Evolutionary conservation across 2,113 vertebrate genomes (phyloP).

Genomic region (Brachypteracias leptosomus): DNA sequence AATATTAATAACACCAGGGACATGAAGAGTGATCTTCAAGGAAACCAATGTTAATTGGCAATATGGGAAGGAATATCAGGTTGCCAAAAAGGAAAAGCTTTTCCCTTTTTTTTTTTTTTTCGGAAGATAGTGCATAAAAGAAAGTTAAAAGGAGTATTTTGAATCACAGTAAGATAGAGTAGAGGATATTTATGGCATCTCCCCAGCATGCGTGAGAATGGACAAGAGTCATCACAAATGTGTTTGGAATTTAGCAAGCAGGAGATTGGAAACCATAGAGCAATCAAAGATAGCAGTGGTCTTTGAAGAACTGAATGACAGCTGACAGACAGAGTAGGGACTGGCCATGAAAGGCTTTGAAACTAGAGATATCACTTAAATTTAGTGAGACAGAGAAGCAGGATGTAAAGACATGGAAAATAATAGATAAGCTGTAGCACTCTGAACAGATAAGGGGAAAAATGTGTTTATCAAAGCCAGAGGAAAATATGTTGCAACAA

Average conservation of each 20-base stretch:
- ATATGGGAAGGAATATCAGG: background rate
- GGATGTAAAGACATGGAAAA: background rate
- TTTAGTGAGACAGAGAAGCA: background rate
- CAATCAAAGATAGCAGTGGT: background rate
- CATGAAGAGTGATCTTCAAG: background rate
- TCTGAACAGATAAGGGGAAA: background rate
- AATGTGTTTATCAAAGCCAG: background rate
- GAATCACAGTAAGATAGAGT: background rate
- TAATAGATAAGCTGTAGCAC: background rate
- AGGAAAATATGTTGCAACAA: background rate
- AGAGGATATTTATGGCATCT: background rate
- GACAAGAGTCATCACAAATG: background rate
- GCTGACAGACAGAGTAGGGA: background rate
- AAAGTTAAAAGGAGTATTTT: background rate
- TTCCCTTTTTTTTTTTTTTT: background rate
- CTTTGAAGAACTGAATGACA: background rate
- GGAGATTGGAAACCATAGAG: background rate
- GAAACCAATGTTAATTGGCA: background rate
- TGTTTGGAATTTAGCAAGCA: background rate
- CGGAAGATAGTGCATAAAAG: background rate
- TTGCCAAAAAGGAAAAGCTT: background rate
- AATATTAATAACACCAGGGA: background rate
- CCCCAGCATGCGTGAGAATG: background rate
- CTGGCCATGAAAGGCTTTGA: background rate
- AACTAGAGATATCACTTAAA: background rate